Conservation (phyloP, 2,888 invertebrate species). For the Crematogaster levior region DNA sequence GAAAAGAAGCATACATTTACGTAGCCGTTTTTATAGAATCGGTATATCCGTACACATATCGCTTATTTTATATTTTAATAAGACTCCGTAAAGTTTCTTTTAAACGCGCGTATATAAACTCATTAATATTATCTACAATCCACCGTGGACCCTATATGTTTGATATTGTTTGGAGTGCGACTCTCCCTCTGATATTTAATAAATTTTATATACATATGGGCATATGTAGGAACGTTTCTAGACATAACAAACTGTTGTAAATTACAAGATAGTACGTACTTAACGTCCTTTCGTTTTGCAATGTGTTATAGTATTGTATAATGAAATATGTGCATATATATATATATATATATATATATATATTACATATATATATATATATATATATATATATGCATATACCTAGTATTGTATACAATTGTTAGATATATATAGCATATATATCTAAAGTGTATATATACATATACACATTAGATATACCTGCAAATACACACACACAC, state of each 20-base stretch:
- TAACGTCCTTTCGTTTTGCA: slow-evolving; percentile 71
- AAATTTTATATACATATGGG: slow-evolving; percentile 72
- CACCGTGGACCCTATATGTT: slow-evolving; percentile 21
- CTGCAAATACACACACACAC: slow-evolving; percentile 56
- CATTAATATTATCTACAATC: background rate
- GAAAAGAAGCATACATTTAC: slow-evolving; percentile 26
- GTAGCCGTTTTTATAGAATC: slow-evolving; percentile 45
- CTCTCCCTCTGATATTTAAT: slow-evolving; percentile 59
- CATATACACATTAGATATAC: slow-evolving; percentile 63
- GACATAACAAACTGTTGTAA: slow-evolving; percentile 64
- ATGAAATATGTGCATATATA: slow-evolving; percentile 15
- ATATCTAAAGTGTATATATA: slow-evolving; percentile 61
- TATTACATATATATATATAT: slow-evolving; percentile 62
- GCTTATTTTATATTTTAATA: slow-evolving; percentile 14
- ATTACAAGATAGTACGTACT: slow-evolving; percentile 66
- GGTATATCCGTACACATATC: background rate
- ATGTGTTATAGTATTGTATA: slow-evolving; percentile 69
- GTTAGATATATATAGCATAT: slow-evolving; percentile 29
- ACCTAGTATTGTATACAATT: slow-evolving; percentile 21
- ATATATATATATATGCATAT: slow-evolving; percentile 49
- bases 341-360: slow-evolving; percentile 38
- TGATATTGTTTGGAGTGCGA: slow-evolving; percentile 61
- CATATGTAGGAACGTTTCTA: slow-evolving; percentile 64
- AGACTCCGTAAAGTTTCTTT: slow-evolving; percentile 29
- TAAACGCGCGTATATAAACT: background rate